A percentile compares a stretch with the other conserved stretches of the same genome.
phyloP scores from a whole-genome alignment of 2,888 invertebrate species.

The Apodemia mormo region DNA sequence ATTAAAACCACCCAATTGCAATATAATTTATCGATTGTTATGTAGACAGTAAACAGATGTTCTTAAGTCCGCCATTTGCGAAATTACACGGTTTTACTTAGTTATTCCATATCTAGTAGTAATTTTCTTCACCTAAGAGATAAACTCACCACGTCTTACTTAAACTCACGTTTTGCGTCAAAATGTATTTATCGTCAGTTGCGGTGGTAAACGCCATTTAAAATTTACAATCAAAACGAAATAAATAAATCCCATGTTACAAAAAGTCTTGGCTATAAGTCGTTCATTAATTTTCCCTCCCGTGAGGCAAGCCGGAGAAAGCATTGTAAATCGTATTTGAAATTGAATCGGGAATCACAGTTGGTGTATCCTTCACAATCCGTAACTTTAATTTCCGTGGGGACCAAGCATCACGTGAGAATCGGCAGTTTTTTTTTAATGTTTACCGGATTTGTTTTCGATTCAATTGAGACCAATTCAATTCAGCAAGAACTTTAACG shows the following conservation, averaged over 20 bases:
- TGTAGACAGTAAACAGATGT: too few species aligned
- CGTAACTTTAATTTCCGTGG: constrained; percentile 29
- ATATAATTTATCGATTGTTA: too few species aligned
- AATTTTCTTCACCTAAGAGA: too few species aligned
- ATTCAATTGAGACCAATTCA: constrained; percentile 1
- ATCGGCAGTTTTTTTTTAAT: constrained; percentile 15
- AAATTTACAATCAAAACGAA: too few species aligned
- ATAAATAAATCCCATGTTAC: not conserved
- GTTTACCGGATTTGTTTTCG: not conserved
- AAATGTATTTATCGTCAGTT: too few species aligned
- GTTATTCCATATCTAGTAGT: too few species aligned
- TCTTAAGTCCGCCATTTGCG: too few species aligned
- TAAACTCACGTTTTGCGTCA: too few species aligned
- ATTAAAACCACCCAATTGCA: too few species aligned
- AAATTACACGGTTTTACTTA: too few species aligned
- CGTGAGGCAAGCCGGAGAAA: constrained; percentile 6
- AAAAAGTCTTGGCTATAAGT: not conserved
- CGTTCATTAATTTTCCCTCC: not conserved
- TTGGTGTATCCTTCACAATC: constrained; percentile 21
- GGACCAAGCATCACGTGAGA: constrained; percentile 25
- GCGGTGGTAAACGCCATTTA: too few species aligned
- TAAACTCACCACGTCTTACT: too few species aligned
- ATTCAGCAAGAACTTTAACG: not conserved
- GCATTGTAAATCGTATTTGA: constrained; percentile 25
- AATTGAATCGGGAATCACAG: constrained; percentile 24